A percentile compares a stretch with the other conserved stretches of the same genome.
These are phyloP conservation scores for Ditylenchus weischeri DNA, from an alignment of 2,888 invertebrate species.

Conservation along the genomic window DNA sequence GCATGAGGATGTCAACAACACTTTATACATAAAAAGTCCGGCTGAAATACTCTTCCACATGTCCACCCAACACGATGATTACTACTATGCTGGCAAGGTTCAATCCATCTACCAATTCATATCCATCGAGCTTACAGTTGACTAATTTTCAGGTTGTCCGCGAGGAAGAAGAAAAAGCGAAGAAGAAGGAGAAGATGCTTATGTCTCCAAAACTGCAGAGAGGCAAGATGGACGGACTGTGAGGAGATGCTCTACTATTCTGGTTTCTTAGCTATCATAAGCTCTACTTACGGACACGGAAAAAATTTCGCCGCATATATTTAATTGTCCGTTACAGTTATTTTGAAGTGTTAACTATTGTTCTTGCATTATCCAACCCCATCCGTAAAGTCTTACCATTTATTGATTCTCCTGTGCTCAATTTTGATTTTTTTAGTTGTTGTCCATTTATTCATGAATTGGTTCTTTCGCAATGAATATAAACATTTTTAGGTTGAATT, in stretches of 20 bases:
- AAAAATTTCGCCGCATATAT: background rate
- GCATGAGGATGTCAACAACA: background rate
- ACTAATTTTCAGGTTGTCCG: slow-evolving; percentile 2
- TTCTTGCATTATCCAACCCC: no score
- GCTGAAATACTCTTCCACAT: slow-evolving; percentile 7
- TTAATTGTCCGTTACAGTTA: slow-evolving; percentile 20
- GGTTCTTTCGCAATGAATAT: no score
- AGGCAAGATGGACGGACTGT: background rate
- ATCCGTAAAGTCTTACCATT: no score
- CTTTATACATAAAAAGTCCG: background rate
- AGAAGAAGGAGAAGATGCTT: no score
- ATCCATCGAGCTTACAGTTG: background rate
- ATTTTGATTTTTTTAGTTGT: no score
- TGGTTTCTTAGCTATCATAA: no score
- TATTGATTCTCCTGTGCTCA: no score
- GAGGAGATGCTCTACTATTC: slow-evolving; percentile 5
- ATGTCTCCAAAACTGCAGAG: slow-evolving; percentile 1
- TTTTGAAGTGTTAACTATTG: no score
- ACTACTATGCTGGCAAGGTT: slow-evolving; percentile 13
- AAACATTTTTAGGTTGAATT: no score
- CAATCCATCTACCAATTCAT: background rate
- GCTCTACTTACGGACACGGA: no score
- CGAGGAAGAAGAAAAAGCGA: background rate
- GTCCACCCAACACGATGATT: slow-evolving; percentile 1
- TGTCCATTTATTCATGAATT: no score